phyloP scores from a whole-genome alignment of 2,888 invertebrate genomes.

The Myopa testacea region DNA sequence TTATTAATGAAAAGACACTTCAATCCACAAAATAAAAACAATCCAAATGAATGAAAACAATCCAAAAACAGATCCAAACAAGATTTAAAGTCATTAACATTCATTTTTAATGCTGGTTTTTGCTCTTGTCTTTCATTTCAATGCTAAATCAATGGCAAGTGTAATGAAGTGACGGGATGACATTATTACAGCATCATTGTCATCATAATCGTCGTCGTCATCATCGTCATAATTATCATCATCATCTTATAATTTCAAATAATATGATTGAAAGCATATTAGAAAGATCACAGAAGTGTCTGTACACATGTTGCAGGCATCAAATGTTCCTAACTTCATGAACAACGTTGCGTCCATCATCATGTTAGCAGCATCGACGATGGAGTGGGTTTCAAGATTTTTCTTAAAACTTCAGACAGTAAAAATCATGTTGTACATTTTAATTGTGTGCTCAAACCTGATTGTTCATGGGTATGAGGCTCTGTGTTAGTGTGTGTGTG shows the following conservation, averaged over 20 bases:
- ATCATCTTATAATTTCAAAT: background rate
- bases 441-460: background rate
- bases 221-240: background rate
- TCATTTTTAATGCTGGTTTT: background rate
- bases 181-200: background rate
- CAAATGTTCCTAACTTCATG: background rate
- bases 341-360: background rate
- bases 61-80: background rate
- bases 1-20: background rate
- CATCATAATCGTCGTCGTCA: background rate
- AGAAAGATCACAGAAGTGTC: too few relatives aligned
- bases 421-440: background rate
- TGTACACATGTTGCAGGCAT: too few relatives aligned
- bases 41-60: too few relatives aligned
- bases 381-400: background rate
- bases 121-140: background rate
- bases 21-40: background rate
- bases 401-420: constrained; percentile 23
- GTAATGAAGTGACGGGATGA: background rate
- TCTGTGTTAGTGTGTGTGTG: background rate
- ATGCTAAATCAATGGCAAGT: background rate
- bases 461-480: background rate
- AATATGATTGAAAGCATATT: too few relatives aligned
- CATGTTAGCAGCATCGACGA: background rate
- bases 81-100: constrained; percentile 25